Evolutionary conservation across 1,140 invertebrate species (phyloP).

Genomic region (Aphis craccivora): DNA sequence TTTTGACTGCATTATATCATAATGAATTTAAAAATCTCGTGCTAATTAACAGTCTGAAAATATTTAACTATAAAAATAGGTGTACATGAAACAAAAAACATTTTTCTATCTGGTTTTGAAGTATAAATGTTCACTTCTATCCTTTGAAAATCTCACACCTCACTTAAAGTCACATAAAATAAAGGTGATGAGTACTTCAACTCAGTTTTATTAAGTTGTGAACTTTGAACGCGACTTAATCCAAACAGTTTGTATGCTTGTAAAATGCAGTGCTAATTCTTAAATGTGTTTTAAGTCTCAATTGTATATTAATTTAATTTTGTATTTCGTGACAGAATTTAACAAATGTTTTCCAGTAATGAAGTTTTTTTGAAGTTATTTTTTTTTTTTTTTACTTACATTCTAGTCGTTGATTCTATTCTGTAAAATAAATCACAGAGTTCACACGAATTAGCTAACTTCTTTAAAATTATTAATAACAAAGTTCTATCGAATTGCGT

Average conservation of each 20-base stretch:
- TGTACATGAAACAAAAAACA: not conserved
- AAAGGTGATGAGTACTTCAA: not conserved
- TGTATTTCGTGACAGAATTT: not conserved
- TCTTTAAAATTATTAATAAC: conserved; percentile 9
- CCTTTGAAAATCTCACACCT: conserved; percentile 19
- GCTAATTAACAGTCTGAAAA: not conserved
- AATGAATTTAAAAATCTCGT: not conserved
- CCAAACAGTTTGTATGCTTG: not conserved
- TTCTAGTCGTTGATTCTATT: not conserved
- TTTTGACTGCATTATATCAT: not conserved
- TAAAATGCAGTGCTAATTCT: not conserved
- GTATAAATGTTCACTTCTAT: not conserved
- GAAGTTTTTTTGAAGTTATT: not conserved
- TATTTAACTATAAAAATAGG: not conserved
- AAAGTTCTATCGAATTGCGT: not conserved
- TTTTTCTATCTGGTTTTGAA: not conserved
- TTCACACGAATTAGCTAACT: not conserved
- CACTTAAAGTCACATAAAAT: not conserved
- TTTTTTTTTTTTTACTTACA: not conserved
- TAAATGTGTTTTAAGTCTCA: not conserved
- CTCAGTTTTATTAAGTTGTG: not conserved
- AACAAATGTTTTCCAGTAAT: not conserved
- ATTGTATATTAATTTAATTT: conserved; percentile 24
- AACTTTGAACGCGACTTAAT: conserved; percentile 11
- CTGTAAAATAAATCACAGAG: not conserved